Base-by-base conservation (phyloP, 1,140 invertebrate species). In the Holotrichia oblita region DNA sequence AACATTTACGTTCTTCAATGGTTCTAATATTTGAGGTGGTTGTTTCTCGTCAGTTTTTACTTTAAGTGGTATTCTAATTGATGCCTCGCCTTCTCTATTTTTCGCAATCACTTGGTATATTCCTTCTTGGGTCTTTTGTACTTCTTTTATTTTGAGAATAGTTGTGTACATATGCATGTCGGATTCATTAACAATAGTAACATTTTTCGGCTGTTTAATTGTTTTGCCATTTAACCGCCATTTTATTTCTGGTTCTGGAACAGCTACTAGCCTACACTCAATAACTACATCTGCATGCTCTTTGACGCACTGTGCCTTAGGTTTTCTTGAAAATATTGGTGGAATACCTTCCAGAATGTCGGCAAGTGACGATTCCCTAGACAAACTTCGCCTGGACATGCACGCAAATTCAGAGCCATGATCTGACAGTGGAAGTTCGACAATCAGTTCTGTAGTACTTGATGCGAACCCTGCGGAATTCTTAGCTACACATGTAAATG, bases 401-500 rank as follows among this genome's bases (percentile, higher is more conserved):
- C 92, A 90, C 34, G 94, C 94, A 82, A 92, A 90, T 86, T 96
- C 95, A 0, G 94, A 96, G 10, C 95, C 96, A 84, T 97, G 95
- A 87, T 97, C 95, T 9, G 95, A 96, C 24, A 96, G 85, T 24
- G 95, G 94, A 64, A 93, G 92, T 88, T 98, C 95, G 0, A 98
- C 95, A 27, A 93, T 91, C 12, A 99, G 87, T 86, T 97, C 96
- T 0, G 97, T 96, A 6, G 96, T 96, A 83, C 94, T 96, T 0
- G 96, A 96, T 0, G 96, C 95, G 87, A 95, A 97, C 34, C 98
- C 98, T 55, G 95, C 95, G 3, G 94, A 90, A 86, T 99, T 99
- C 85, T 98, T 98, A 12, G 97, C 96, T 12, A 99, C 95, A 83
- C 97, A 98, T 0, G 97, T 99, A 87, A 98, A 99, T 64, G 94